Evolutionary conservation across 2,888 invertebrate genomes (phyloP).

Genomic region (Timema cristinae): DNA sequence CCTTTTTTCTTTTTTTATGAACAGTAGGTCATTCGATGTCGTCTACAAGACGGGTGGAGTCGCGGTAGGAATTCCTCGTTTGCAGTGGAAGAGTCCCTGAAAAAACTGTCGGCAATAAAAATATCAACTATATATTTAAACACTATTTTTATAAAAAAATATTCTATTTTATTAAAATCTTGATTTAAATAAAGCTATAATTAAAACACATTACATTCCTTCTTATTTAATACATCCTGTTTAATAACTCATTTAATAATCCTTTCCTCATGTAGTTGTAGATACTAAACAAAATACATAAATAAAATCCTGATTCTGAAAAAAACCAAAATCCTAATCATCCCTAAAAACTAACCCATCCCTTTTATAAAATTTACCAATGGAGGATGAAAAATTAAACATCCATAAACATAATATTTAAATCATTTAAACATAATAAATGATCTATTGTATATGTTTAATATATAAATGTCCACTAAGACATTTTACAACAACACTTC

Average conservation of each 20-base stretch:
- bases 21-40: neutral
- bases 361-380: too few relatives aligned
- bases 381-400: too few relatives aligned
- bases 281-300: neutral
- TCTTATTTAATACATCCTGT: conserved; percentile 10
- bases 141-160: conserved; percentile 1
- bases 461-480: neutral
- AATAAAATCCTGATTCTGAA: neutral
- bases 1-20: too few relatives aligned
- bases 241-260: conserved; percentile 11
- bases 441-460: neutral
- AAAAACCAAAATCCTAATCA: conserved; percentile 1
- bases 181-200: conserved; percentile 5
- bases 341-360: too few relatives aligned
- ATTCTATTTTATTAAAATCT: conserved; percentile 1
- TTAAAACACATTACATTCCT: conserved; percentile 4
- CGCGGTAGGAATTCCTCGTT: conserved; percentile 20
- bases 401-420: neutral
- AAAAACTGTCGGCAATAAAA: conserved; percentile 24
- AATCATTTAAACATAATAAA: conserved; percentile 15
- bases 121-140: conserved; percentile 33
- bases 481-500: too few relatives aligned
- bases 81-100: conserved; percentile 27
- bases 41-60: conserved; percentile 13
- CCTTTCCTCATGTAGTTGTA: conserved; percentile 5